Evolutionary conservation across 2,797 vertebrate species (phyloP).

Genomic region (Spatula versicolor): DNA sequence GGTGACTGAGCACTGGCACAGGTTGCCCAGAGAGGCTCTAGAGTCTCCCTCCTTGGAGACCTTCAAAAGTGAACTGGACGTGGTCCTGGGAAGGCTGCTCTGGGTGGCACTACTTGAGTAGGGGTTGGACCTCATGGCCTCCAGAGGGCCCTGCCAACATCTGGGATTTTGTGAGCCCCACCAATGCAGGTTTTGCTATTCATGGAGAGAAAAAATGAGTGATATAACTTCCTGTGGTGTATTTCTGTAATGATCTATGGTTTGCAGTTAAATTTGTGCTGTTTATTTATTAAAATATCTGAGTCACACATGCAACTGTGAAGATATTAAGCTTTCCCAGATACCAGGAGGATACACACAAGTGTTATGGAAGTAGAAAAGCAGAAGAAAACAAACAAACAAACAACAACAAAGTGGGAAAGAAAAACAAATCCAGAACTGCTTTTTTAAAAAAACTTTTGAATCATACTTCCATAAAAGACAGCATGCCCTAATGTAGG

Average conservation of each 20-base stretch:
- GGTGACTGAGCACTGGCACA: too few species aligned
- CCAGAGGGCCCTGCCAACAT: too few species aligned
- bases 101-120: too few species aligned
- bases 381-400: not conserved
- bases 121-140: too few species aligned
- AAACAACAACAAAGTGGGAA: not conserved
- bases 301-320: not conserved
- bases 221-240: not conserved
- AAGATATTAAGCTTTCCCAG: not conserved
- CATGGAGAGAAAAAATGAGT: not conserved
- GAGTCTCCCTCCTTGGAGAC: too few species aligned
- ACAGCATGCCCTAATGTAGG: not conserved
- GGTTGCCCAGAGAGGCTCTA: too few species aligned
- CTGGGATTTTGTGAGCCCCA: not conserved
- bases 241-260: not conserved
- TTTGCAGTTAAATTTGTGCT: not conserved
- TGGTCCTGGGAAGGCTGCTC: too few species aligned
- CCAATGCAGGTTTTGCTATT: not conserved
- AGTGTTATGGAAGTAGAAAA: not conserved
- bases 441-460: not conserved
- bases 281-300: not conserved
- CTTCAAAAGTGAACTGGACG: too few species aligned
- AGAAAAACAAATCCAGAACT: not conserved
- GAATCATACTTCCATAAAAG: slow-evolving; percentile 33
- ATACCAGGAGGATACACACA: not conserved